Evolutionary conservation across 2,888 invertebrate genomes (phyloP).

Genomic region (Syrphus vitripennis): DNA sequence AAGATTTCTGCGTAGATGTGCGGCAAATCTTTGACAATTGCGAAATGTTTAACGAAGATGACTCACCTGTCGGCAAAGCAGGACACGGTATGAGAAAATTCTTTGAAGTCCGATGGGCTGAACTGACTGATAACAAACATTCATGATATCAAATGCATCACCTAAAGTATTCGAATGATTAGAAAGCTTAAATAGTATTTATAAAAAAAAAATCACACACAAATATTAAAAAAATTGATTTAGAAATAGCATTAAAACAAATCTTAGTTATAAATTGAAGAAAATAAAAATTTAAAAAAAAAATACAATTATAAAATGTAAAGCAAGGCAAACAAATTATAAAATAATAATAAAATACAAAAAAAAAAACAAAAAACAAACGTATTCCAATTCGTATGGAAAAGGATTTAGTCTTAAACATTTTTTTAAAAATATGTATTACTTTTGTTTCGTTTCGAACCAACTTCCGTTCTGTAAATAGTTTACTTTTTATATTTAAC

Average conservation of each 20-base stretch:
- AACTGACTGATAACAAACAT: conserved; percentile 82
- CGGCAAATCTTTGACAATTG: conserved; percentile 98
- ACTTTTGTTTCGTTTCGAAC: conserved; percentile 17
- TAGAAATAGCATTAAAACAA: conserved; percentile 60
- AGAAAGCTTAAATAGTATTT: conserved; percentile 72
- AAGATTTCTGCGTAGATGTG: conserved; percentile 96
- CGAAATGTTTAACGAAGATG: conserved; percentile 98
- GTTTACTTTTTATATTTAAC: conserved; percentile 46
- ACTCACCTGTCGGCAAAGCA: conserved; percentile 98
- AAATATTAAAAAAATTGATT: conserved; percentile 40
- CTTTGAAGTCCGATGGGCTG: conserved; percentile 95
- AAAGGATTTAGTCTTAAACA: conserved; percentile 60
- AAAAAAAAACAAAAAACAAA: conserved; percentile 55
- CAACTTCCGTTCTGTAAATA: conserved; percentile 64
- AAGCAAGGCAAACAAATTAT: conserved; percentile 67
- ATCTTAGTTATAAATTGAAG: conserved; percentile 57
- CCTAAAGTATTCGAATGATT: conserved; percentile 74
- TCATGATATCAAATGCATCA: conserved; percentile 80
- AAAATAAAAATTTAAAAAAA: background rate
- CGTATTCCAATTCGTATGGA: conserved; percentile 67
- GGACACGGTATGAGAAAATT: conserved; percentile 96
- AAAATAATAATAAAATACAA: conserved; percentile 35
- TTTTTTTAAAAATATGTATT: conserved; percentile 21
- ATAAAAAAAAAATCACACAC: conserved; percentile 55
- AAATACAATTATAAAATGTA: conserved; percentile 62